Conservation (phyloP, 2,888 invertebrate species). For the Galeopsomyia nigrocyanea region DNA sequence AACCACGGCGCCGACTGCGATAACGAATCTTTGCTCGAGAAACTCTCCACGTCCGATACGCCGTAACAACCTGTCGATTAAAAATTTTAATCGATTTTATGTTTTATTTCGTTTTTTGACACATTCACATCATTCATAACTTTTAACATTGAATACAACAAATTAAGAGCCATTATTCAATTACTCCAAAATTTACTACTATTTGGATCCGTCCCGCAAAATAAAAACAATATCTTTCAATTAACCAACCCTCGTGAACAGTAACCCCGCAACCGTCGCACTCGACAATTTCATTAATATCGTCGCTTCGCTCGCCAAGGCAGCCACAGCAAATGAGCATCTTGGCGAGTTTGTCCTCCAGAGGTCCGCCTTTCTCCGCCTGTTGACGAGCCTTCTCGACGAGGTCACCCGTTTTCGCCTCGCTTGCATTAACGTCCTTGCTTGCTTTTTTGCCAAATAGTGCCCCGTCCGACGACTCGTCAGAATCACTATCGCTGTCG, state of each 20-base stretch:
- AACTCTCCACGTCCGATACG: slow-evolving; percentile 90
- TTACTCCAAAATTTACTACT: no score
- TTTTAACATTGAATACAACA: no score
- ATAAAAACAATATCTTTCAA: no score
- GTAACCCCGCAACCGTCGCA: slow-evolving; percentile 97
- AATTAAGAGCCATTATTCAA: no score
- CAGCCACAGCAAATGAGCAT: slow-evolving; percentile 93
- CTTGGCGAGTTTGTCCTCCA: slow-evolving; percentile 73
- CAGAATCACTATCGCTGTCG: slow-evolving; percentile 67
- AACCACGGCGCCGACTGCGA: slow-evolving; percentile 99
- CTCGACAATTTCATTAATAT: slow-evolving; percentile 95
- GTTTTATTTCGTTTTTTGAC: no score
- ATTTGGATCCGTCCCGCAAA: no score
- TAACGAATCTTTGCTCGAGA: slow-evolving; percentile 93
- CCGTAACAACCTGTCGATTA: slow-evolving; percentile 85
- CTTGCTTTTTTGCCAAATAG: slow-evolving; percentile 61
- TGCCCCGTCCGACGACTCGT: slow-evolving; percentile 67
- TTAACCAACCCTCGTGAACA: slow-evolving; percentile 87
- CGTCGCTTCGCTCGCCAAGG: slow-evolving; percentile 92
- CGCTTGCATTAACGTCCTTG: slow-evolving; percentile 53
- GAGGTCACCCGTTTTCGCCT: slow-evolving; percentile 70
- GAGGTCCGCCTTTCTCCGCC: slow-evolving; percentile 64
- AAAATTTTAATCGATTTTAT: no score
- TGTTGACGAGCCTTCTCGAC: slow-evolving; percentile 71
- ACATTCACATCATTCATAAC: no score